Evolutionary conservation across 2,888 invertebrate genomes (phyloP).

Genomic region (Xestia ashworthii): DNA sequence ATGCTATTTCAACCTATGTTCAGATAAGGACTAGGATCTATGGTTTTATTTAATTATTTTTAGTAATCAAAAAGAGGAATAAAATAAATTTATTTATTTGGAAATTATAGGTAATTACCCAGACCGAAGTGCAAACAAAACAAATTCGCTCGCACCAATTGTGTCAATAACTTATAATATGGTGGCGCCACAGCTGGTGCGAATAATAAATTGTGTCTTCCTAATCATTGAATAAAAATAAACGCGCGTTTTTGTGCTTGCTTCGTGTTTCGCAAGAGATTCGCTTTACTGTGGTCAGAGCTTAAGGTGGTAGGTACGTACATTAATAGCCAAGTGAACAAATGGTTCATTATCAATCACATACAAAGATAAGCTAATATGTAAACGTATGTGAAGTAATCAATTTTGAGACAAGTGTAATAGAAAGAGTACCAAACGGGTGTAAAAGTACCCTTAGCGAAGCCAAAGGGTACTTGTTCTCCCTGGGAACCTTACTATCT

Average conservation of each 20-base stretch:
- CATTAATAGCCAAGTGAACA: conserved; percentile 22
- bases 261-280: no score
- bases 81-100: no score
- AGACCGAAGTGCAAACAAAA: neutral
- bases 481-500: no score
- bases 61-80: no score
- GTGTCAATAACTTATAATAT: neutral
- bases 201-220: neutral
- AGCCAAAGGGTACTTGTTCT: no score
- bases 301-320: neutral
- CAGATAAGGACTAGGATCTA: neutral
- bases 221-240: neutral
- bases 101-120: no score
- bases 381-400: neutral
- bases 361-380: neutral
- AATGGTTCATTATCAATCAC: conserved; percentile 21
- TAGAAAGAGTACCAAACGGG: neutral
- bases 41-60: neutral
- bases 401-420: neutral
- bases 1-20: neutral
- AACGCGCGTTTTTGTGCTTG: neutral
- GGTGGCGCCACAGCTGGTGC: neutral
- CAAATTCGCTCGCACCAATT: neutral
- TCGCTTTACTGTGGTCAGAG: neutral
- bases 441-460: neutral